These are phyloP conservation scores for Drosophila pegasa DNA, from an alignment of 2,888 invertebrate species.

Conservation along the genomic window DNA sequence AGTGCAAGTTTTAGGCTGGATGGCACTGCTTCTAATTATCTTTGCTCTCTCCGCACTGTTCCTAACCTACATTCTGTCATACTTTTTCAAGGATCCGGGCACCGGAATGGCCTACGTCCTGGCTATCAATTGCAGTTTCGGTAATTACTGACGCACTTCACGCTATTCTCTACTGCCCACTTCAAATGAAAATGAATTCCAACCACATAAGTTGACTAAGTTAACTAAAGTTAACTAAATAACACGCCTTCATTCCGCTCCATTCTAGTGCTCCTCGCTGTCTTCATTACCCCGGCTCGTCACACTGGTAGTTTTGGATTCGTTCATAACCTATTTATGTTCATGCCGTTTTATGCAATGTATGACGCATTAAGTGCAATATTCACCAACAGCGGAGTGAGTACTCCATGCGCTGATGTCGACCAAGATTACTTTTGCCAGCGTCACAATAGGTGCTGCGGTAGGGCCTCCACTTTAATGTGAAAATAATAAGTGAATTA, in stretches of 20 bases:
- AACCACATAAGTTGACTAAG: no score
- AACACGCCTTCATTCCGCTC: background rate
- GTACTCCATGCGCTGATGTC: background rate
- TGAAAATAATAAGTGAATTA: background rate
- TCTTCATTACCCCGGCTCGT: background rate
- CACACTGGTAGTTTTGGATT: no score
- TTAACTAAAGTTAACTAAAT: background rate
- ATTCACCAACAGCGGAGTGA: background rate
- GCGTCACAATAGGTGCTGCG: background rate
- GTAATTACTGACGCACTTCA: no score
- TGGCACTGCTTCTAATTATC: slow-evolving; percentile 6
- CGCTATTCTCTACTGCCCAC: no score
- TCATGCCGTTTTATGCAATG: slow-evolving; percentile 36
- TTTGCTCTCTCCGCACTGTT: slow-evolving; percentile 37
- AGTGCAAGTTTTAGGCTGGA: accelerated
- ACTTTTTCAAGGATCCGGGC: slow-evolving; percentile 87
- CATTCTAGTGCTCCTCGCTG: slow-evolving; percentile 16
- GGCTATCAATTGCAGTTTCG: slow-evolving; percentile 10
- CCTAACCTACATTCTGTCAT: slow-evolving; percentile 35
- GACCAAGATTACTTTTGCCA: background rate
- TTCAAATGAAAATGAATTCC: no score
- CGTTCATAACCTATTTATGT: no score
- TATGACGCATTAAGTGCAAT: background rate
- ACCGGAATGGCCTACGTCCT: slow-evolving; percentile 22
- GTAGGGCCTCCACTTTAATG: background rate